Evolutionary conservation across 1,140 invertebrate genomes (phyloP).

Genomic region (Camponotus pennsylvanicus): DNA sequence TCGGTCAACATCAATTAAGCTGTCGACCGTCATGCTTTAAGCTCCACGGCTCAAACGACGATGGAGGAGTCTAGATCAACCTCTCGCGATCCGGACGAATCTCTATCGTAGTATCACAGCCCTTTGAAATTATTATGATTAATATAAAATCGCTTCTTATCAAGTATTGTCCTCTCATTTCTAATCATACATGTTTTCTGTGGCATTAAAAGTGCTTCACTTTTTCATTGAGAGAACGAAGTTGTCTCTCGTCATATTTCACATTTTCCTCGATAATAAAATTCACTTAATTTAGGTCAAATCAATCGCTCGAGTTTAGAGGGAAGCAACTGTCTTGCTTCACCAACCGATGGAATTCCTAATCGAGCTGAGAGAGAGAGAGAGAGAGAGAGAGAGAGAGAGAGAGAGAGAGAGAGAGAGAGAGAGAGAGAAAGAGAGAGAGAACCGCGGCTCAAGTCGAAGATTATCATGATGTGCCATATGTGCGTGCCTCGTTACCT

Average conservation of each 20-base stretch:
- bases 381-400: background rate
- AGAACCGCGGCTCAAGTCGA: conserved; percentile 49
- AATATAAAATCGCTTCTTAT: conserved; percentile 23
- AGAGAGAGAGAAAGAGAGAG: no score
- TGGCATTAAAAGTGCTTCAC: conserved; percentile 60
- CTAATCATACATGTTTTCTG: conserved; percentile 40
- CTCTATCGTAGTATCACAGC: conserved; percentile 23
- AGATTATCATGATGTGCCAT: conserved; percentile 56
- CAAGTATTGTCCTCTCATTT: background rate
- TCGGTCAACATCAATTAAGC: conserved; percentile 72
- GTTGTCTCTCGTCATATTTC: conserved; percentile 45
- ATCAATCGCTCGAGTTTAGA: conserved; percentile 33
- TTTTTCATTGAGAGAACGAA: background rate
- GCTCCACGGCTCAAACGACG: conserved; percentile 22
- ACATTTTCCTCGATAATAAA: conserved; percentile 54
- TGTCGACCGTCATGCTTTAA: conserved; percentile 43
- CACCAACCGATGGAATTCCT: conserved; percentile 36
- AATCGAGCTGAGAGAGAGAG: conserved; percentile 30
- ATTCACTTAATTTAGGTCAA: conserved; percentile 60
- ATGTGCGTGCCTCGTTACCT: conserved; percentile 42
- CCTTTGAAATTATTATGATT: conserved; percentile 47
- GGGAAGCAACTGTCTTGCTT: conserved; percentile 41
- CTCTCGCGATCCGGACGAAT: conserved; percentile 32
- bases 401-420: background rate
- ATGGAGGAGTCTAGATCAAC: conserved; percentile 43